Evolutionary conservation across 2,888 invertebrate genomes (phyloP), one percentile per base, ranked within the genome.

Genomic region (Cosmorhoe ocellata): DNA sequence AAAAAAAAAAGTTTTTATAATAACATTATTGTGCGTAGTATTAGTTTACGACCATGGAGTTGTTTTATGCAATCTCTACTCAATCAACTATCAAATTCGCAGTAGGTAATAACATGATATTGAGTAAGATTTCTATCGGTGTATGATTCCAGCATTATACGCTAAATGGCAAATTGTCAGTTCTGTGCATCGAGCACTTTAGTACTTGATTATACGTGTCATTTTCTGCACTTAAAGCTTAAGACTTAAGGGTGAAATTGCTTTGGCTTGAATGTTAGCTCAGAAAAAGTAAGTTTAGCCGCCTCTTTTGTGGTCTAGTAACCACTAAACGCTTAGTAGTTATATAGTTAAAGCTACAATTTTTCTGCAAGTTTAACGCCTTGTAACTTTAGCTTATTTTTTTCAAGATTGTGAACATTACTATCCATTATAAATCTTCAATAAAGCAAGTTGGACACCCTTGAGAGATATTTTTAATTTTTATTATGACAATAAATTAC

Each of bases 111-210:
- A 81, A 81, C 75, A 81, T 73, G 79, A 78, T 81, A 83, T 79
- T 78, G 71, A 69, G 66, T 73, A 67, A 81, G 81, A 84, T 85
- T 78, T 73, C 74, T 71, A 81, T 81, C 77, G 61, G 65, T 64
- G 71, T 81, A 80, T 76, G 79, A 81, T 81, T 80, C 75, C 71
- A 76, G 71, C 80, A 18, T 79, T 77, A 79, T 74, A 74, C 79
- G 78, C 75, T 84, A 86, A 89, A 87, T 84, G 77, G 84, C 76
- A 86, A 86, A 88, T 85, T 84, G 85, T 71, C 67, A 76, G 81
- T 78, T 79, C 71, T 56, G 72, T 74, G 70, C 71, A 76, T 71
- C 74, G 67, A 67, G 74, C 79, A 76, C 73, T 80, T 79, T 76
- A 79, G 68, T 68, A 34, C 24, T 42, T 37, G 36, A 40, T 43